Evolutionary conservation across 2,113 vertebrate genomes (phyloP).

Genomic region (Agapornis roseicollis): DNA sequence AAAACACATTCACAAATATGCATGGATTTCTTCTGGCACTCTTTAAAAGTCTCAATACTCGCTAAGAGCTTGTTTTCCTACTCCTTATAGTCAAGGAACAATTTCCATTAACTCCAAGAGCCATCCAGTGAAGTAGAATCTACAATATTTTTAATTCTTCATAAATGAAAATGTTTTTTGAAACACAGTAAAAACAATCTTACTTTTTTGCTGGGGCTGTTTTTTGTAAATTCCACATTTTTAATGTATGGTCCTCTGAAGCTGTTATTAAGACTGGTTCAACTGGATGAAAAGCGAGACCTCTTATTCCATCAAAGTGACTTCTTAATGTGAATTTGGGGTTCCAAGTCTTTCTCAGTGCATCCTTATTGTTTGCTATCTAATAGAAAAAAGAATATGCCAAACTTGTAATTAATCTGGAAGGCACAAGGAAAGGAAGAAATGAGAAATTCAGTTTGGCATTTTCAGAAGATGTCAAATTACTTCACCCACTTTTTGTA

Average conservation of each 20-base stretch:
- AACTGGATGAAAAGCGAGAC: slow-evolving; percentile 90
- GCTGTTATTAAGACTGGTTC: slow-evolving; percentile 97
- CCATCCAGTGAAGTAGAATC: not conserved
- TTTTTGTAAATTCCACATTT: slow-evolving; percentile 99
- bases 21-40: not conserved
- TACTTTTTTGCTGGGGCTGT: slow-evolving; percentile 97
- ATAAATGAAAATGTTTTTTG: not conserved
- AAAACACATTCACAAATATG: not conserved
- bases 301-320: slow-evolving; percentile 96
- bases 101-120: not conserved
- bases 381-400: slow-evolving; percentile 61
- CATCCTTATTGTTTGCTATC: slow-evolving; percentile 97
- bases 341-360: slow-evolving; percentile 97
- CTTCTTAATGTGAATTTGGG: slow-evolving; percentile 97
- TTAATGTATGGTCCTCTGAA: slow-evolving; percentile 97
- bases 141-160: not conserved
- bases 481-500: not conserved
- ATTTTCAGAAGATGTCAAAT: slow-evolving; percentile 23
- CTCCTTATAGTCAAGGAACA: not conserved
- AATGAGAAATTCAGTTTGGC: not conserved
- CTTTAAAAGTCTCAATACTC: not conserved
- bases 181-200: slow-evolving; percentile 14
- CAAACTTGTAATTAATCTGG: slow-evolving; percentile 20
- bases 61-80: not conserved
- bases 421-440: not conserved